These are phyloP conservation scores for Oryzias curvinotus DNA, from an alignment of 2,113 vertebrate genomes.

Conservation along the genomic window DNA sequence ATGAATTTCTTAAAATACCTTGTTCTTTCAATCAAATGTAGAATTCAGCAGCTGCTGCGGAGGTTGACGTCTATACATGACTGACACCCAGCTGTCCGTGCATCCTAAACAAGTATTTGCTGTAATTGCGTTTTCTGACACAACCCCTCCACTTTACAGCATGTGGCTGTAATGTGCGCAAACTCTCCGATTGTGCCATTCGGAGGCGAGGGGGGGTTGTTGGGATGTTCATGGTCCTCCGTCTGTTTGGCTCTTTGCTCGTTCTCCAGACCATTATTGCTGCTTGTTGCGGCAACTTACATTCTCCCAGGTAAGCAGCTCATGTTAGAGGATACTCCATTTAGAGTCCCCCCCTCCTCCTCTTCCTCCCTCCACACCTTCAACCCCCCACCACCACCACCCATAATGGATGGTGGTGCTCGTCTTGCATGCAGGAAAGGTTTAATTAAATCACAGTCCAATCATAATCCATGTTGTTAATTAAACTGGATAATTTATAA, in stretches of 20 bases:
- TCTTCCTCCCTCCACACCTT: not conserved
- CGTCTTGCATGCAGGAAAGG: constrained; percentile 73
- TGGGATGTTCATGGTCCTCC: constrained; percentile 1
- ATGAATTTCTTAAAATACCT: too few species aligned
- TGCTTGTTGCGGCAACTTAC: constrained; percentile 40
- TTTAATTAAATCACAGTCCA: constrained; percentile 85
- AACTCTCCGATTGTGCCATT: too few species aligned
- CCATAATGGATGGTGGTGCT: constrained; percentile 72
- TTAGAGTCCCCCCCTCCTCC: constrained; percentile 26
- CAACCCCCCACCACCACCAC: not conserved
- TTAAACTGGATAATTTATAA: constrained; percentile 87
- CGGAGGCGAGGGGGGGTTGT: not conserved
- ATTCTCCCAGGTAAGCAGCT: constrained; percentile 51
- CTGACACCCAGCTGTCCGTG: too few species aligned
- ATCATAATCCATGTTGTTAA: constrained; percentile 85
- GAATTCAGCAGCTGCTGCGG: too few species aligned
- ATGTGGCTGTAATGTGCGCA: too few species aligned
- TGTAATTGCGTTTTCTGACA: too few species aligned
- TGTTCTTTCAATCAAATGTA: too few species aligned
- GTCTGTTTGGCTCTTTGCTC: constrained; percentile 1
- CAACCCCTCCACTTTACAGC: too few species aligned
- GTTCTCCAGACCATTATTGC: constrained; percentile 27
- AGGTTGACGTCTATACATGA: too few species aligned
- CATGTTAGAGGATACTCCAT: constrained; percentile 40
- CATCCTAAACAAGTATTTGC: too few species aligned